Evolutionary conservation across 1,140 invertebrate genomes (phyloP).

Genomic region (Danaus melanippus): DNA sequence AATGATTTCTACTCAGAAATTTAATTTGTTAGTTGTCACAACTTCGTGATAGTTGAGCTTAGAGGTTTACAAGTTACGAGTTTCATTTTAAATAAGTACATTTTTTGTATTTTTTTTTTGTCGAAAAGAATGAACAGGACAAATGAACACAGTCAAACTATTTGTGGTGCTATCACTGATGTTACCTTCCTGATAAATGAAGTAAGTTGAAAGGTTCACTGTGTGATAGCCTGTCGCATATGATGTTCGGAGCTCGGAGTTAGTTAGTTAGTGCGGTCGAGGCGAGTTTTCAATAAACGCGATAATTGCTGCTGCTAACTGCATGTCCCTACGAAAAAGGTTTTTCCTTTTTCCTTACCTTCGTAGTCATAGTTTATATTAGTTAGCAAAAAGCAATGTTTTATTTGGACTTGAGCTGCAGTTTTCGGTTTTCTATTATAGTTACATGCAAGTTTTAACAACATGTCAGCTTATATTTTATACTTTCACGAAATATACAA

Average conservation of each 20-base stretch:
- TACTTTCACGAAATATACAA: no score
- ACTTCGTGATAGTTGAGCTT: no score
- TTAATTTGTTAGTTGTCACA: no score
- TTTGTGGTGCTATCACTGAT: neutral
- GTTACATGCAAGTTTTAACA: no score
- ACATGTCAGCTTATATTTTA: no score
- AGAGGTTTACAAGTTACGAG: no score
- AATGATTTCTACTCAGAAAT: no score
- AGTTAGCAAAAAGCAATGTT: slow-evolving; percentile 1
- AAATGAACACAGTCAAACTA: slow-evolving; percentile 1
- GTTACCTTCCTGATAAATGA: no score
- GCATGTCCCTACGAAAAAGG: slow-evolving; percentile 17
- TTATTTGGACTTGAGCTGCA: neutral
- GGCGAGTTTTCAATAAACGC: slow-evolving; percentile 30
- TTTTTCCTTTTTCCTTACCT: slow-evolving; percentile 3
- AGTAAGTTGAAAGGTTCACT: no score
- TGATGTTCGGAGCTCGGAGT: slow-evolving; percentile 1
- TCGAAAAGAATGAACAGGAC: slow-evolving; percentile 4
- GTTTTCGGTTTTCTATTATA: no score
- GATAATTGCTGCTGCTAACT: slow-evolving; percentile 27
- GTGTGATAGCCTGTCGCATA: no score
- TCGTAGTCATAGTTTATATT: neutral
- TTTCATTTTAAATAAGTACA: no score
- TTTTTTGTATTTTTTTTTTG: neutral
- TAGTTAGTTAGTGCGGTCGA: slow-evolving; percentile 26